Evolutionary conservation across 2,113 vertebrate genomes (phyloP).

Genomic region (Poeciliopsis retropinna): DNA sequence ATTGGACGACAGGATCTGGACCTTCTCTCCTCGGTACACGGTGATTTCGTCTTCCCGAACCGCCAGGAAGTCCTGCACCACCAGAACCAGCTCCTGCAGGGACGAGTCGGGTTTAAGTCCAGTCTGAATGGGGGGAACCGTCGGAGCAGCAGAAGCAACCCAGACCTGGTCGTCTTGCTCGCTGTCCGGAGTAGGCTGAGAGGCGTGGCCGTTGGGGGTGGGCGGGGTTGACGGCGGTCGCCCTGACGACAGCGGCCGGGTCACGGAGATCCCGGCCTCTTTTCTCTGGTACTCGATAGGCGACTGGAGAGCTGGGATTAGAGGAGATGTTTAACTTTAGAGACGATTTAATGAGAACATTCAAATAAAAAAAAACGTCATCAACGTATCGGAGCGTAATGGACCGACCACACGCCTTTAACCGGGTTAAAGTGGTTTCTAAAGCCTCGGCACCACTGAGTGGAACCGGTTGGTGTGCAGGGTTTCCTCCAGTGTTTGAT

Average conservation of each 20-base stretch:
- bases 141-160: too few species aligned
- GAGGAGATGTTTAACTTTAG: neutral
- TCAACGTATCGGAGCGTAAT: neutral
- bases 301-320: constrained; percentile 90
- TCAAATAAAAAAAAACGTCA: neutral
- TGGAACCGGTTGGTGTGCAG: too few species aligned
- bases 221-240: constrained; percentile 84
- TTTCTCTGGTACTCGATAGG: constrained; percentile 97
- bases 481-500: too few species aligned
- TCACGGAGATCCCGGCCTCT: constrained; percentile 82
- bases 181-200: constrained; percentile 83
- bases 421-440: too few species aligned
- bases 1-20: constrained; percentile 95
- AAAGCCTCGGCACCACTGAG: too few species aligned
- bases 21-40: constrained; percentile 93
- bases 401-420: too few species aligned
- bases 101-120: neutral
- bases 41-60: constrained; percentile 98
- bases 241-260: constrained; percentile 83
- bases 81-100: constrained; percentile 83
- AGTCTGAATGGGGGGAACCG: neutral
- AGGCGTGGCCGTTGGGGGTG: constrained; percentile 92
- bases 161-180: constrained; percentile 87
- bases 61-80: constrained; percentile 94
- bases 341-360: too few species aligned